phyloP scores from a whole-genome alignment of 2,113 vertebrate genomes.

The Arenaria interpres region DNA sequence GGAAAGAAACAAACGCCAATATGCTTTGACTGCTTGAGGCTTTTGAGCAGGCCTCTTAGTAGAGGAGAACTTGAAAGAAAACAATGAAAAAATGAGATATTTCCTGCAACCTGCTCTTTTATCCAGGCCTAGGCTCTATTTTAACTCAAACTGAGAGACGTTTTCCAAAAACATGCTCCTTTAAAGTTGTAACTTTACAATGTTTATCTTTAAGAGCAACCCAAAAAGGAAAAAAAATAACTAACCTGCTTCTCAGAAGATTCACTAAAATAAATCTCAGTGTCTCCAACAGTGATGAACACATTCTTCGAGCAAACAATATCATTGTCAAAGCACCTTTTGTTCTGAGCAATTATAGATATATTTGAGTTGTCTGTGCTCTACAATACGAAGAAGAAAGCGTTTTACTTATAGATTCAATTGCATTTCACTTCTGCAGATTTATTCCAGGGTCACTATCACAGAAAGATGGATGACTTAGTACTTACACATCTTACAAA shows the following conservation, averaged over 20 bases:
- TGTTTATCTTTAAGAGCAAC: constrained; percentile 5
- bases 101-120: neutral
- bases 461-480: neutral
- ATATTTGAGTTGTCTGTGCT: constrained; percentile 86
- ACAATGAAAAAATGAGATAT: neutral
- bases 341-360: constrained; percentile 93
- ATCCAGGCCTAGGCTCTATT: neutral
- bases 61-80: neutral
- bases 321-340: constrained; percentile 96
- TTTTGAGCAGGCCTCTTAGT: neutral
- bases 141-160: neutral
- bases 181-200: neutral
- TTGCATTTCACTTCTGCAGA: neutral
- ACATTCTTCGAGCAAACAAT: constrained; percentile 96
- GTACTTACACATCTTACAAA: neutral
- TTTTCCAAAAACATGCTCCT: neutral
- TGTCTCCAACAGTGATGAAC: constrained; percentile 89
- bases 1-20: neutral
- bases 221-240: constrained; percentile 45
- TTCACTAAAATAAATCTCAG: constrained; percentile 92
- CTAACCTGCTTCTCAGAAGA: constrained; percentile 88
- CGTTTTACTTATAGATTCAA: constrained; percentile 6
- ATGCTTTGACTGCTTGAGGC: neutral
- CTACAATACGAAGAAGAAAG: constrained; percentile 76
- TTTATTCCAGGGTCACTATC: neutral